These are phyloP conservation scores for Balearica regulorum DNA, from an alignment of 2,797 vertebrate genomes.

Conservation along the genomic window DNA sequence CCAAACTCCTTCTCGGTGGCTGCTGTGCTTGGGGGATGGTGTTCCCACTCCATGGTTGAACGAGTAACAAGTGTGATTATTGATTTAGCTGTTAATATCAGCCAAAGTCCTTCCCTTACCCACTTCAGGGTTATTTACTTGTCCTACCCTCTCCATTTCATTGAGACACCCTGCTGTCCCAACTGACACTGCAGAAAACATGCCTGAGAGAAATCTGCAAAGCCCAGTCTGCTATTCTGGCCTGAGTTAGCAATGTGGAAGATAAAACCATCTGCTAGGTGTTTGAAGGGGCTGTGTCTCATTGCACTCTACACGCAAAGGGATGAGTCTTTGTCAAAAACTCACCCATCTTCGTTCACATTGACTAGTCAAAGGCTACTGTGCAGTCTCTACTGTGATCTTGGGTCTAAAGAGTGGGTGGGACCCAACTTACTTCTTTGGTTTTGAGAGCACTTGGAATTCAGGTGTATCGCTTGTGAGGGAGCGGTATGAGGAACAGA, in stretches of 20 bases:
- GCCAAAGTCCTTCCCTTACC: background rate
- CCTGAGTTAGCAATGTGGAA: background rate
- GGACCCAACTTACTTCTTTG: background rate
- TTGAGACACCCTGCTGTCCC: background rate
- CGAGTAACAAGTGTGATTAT: background rate
- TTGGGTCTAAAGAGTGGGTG: background rate
- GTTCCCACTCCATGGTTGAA: background rate
- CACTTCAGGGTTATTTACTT: background rate
- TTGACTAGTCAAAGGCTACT: background rate
- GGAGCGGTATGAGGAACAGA: background rate
- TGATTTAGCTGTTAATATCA: slow-evolving; percentile 29
- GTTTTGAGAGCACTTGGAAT: background rate
- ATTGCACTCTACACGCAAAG: rapidly evolving
- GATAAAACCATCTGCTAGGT: background rate
- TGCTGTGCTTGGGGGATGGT: background rate
- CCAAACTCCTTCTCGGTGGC: background rate
- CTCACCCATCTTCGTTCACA: background rate
- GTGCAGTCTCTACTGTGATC: background rate
- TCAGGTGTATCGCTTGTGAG: background rate
- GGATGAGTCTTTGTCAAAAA: background rate
- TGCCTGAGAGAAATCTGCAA: background rate
- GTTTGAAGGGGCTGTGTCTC: background rate
- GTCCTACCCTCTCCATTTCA: background rate
- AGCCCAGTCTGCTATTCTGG: background rate
- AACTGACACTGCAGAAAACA: background rate